phyloP scores from a whole-genome alignment of 2,797 vertebrate genomes.

The Lagocephalus sceleratus region DNA sequence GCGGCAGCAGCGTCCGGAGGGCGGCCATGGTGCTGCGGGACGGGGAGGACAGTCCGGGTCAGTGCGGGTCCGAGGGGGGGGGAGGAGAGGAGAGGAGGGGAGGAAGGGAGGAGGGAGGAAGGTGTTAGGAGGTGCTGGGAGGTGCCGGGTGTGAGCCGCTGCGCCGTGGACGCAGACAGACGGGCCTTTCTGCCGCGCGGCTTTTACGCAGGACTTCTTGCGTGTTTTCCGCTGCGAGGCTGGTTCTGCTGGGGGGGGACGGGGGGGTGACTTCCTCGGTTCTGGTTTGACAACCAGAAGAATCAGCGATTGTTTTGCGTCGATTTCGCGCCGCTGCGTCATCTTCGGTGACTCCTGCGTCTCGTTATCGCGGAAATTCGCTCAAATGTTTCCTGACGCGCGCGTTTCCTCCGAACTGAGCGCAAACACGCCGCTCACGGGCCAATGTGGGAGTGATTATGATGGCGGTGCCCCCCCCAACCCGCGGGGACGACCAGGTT shows the following conservation, averaged over 20 bases:
- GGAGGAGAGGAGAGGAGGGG: constrained; percentile 28
- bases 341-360: constrained; percentile 9
- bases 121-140: no score
- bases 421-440: constrained; percentile 10
- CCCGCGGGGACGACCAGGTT: constrained; percentile 11
- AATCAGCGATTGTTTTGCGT: background rate
- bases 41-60: background rate
- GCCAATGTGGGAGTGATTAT: constrained; percentile 37
- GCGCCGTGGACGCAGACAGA: no score
- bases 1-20: constrained; percentile 75
- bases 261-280: background rate
- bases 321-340: constrained; percentile 29
- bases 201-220: background rate
- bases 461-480: no score
- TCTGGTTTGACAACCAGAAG: constrained; percentile 29
- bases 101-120: constrained; percentile 49
- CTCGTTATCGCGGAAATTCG: constrained; percentile 19
- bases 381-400: constrained; percentile 29
- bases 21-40: constrained; percentile 83
- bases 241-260: background rate
- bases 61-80: background rate
- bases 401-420: constrained; percentile 21
- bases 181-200: constrained; percentile 36
- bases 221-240: background rate
- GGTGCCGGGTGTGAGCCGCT: no score